Conservation (phyloP, 2,888 invertebrate genomes). For the Eumacrocentrus americanus region DNA sequence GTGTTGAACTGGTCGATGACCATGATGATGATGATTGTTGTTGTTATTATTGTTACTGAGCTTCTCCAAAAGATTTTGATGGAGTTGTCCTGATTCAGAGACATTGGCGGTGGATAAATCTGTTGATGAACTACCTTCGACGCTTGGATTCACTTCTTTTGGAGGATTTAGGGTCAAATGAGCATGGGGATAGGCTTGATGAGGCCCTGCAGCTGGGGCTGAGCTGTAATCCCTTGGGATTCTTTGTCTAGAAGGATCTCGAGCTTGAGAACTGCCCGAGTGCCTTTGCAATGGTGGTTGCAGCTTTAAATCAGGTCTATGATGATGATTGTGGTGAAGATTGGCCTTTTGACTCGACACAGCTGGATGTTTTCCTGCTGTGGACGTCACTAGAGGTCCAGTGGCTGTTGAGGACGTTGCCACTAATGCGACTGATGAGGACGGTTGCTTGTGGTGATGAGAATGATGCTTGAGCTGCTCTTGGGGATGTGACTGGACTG, state of each 20-base stretch:
- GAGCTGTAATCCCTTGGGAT: slow-evolving; percentile 45
- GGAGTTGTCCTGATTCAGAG: slow-evolving; percentile 35
- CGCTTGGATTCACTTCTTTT: slow-evolving; percentile 17
- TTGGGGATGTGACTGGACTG: slow-evolving; percentile 15
- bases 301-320: slow-evolving; percentile 49
- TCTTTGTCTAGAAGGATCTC: slow-evolving; percentile 46
- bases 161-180: slow-evolving; percentile 17
- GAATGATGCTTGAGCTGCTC: slow-evolving; percentile 45
- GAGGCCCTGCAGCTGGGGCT: slow-evolving; percentile 29
- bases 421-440: slow-evolving; percentile 37
- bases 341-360: slow-evolving; percentile 45
- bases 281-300: slow-evolving; percentile 52
- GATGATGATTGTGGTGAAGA: slow-evolving; percentile 53
- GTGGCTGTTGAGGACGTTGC: not conserved
- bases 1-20: slow-evolving; percentile 33
- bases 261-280: slow-evolving; percentile 39
- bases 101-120: slow-evolving; percentile 5
- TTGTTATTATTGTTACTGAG: slow-evolving; percentile 48
- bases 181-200: slow-evolving; percentile 29
- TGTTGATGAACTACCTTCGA: slow-evolving; percentile 14
- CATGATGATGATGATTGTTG: slow-evolving; percentile 28
- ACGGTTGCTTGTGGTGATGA: slow-evolving; percentile 50
- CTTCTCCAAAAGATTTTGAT: slow-evolving; percentile 42
- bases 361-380: slow-evolving; percentile 55
- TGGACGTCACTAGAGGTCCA: slow-evolving; percentile 16